Conservation (phyloP, 2,797 vertebrate genomes). For the Dallia pectoralis region DNA sequence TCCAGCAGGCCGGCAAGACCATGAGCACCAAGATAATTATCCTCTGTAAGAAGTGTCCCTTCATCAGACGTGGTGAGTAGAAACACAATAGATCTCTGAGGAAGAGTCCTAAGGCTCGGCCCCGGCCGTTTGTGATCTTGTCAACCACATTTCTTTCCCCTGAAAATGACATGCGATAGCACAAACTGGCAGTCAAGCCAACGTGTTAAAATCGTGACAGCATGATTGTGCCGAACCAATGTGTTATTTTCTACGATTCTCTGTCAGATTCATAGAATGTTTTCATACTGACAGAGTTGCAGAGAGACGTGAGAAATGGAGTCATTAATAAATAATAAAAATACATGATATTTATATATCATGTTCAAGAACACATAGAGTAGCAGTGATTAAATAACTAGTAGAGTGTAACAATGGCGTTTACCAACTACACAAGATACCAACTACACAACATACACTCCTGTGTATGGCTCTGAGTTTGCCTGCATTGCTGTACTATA, state of each 20-base stretch:
- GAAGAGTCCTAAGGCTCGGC: not conserved
- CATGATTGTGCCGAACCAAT: not conserved
- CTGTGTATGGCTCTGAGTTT: constrained; percentile 68
- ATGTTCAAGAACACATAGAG: not conserved
- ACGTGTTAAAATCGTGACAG: not conserved
- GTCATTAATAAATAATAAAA: too few species aligned
- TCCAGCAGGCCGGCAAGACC: constrained; percentile 95
- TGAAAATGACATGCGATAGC: not conserved
- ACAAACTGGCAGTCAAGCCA: not conserved
- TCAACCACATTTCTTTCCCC: not conserved
- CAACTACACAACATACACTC: not conserved
- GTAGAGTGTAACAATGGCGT: not conserved
- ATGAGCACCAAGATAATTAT: constrained; percentile 93
- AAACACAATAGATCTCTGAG: constrained; percentile 8
- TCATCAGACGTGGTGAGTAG: constrained; percentile 88
- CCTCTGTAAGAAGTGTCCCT: constrained; percentile 93
- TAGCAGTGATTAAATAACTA: not conserved
- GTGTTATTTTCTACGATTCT: not conserved
- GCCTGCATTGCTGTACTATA: constrained; percentile 44
- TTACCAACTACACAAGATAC: not conserved
- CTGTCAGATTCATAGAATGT: not conserved
- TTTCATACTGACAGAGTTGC: not conserved
- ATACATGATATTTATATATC: too few species aligned
- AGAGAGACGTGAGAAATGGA: too few species aligned
- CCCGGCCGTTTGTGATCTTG: not conserved